phyloP scores from a whole-genome alignment of 1,140 invertebrate genomes.

The Drosophila ficusphila region DNA sequence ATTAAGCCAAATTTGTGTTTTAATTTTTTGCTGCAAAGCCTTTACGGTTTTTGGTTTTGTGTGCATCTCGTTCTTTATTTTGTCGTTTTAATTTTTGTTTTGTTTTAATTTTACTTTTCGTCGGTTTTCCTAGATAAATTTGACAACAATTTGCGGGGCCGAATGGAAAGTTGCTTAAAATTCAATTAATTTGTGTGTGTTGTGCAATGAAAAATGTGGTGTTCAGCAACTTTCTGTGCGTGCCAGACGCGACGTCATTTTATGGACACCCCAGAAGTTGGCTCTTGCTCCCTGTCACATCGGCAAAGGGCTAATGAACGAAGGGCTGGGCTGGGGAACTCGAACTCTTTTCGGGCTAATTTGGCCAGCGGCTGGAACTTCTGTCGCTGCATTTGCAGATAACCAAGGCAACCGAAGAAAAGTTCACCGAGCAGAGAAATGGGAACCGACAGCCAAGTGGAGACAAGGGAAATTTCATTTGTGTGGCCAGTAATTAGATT shows the following conservation, averaged over 20 bases:
- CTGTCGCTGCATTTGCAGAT: conserved; percentile 50
- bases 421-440: conserved; percentile 32
- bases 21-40: not conserved
- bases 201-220: conserved; percentile 65
- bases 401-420: conserved; percentile 62
- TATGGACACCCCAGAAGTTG: conserved; percentile 17
- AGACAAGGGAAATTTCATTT: conserved; percentile 43
- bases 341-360: conserved; percentile 63
- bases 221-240: conserved; percentile 63
- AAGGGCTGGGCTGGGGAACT: not conserved
- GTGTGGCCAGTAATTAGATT: conserved; percentile 74
- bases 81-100: conserved; percentile 4
- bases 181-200: conserved; percentile 78
- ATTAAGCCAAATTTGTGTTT: not conserved
- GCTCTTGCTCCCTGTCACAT: conserved; percentile 33
- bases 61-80: not conserved
- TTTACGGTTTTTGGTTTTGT: not conserved
- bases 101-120: conserved; percentile 14
- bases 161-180: conserved; percentile 72
- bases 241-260: conserved; percentile 42
- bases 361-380: conserved; percentile 50
- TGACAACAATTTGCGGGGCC: conserved; percentile 54
- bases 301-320: not conserved
- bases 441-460: conserved; percentile 1
- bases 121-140: conserved; percentile 61